A percentile compares a stretch with the other conserved stretches of the same genome.
Conservation (phyloP, 2,888 invertebrate species). For the Pecten maximus region DNA sequence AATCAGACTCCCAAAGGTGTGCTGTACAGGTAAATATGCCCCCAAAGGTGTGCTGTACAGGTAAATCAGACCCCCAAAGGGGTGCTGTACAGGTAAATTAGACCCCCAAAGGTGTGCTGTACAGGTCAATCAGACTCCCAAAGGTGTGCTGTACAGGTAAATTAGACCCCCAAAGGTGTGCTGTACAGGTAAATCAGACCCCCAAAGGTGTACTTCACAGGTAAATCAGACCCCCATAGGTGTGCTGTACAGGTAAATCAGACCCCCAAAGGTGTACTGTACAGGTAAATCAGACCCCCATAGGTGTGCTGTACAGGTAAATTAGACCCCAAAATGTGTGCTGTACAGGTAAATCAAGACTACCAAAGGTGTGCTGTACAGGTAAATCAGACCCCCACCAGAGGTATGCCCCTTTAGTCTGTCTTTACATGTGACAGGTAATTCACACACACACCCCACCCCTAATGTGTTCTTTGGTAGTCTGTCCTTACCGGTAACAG, state of each 20-base stretch:
- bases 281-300: not conserved
- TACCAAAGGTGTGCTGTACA: no score
- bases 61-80: not conserved
- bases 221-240: no score
- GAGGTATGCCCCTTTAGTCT: not conserved
- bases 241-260: not conserved
- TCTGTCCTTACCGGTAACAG: not conserved
- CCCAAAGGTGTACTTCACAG: not conserved
- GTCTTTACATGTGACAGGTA: not conserved
- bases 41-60: not conserved
- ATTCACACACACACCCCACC: not conserved
- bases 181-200: not conserved
- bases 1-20: not conserved
- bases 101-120: not conserved
- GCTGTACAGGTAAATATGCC: not conserved
- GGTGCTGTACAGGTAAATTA: not conserved
- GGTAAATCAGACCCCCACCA: no score
- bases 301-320: not conserved
- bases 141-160: not conserved
- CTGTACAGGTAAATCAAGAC: no score
- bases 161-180: not conserved
- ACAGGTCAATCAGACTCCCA: not conserved
- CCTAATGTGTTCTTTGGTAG: not conserved
- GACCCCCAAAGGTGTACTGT: not conserved
- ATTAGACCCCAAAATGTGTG: no score